Evolutionary conservation across 2,888 invertebrate genomes (phyloP).

Genomic region (Lobophora halterata): DNA sequence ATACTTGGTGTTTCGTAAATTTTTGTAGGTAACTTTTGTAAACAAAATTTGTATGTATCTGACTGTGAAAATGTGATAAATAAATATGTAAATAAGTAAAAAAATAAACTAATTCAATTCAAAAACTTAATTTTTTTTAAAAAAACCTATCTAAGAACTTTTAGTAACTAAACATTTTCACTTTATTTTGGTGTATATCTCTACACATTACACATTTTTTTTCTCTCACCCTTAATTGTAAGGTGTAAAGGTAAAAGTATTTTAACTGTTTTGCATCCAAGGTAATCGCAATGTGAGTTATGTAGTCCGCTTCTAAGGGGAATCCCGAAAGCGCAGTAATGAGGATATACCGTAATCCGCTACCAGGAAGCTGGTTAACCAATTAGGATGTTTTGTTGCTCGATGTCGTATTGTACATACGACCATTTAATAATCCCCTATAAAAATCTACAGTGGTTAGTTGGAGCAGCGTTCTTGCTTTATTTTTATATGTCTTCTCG

Average conservation of each 20-base stretch:
- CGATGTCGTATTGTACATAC: constrained; percentile 18
- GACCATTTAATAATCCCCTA: constrained; percentile 15
- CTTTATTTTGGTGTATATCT: too few species aligned
- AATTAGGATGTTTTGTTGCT: constrained; percentile 53
- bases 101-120: constrained; percentile 41
- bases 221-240: too few species aligned
- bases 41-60: constrained; percentile 54
- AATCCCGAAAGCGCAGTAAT: constrained; percentile 65
- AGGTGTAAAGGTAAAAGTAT: constrained; percentile 1
- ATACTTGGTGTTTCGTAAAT: too few species aligned
- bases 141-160: too few species aligned
- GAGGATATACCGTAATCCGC: constrained; percentile 59
- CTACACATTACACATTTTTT: too few species aligned
- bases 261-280: constrained; percentile 37
- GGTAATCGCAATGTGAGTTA: constrained; percentile 58
- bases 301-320: constrained; percentile 52
- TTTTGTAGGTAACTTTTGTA: constrained; percentile 42
- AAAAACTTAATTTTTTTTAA: too few species aligned
- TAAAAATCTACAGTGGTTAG: constrained; percentile 14
- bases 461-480: too few species aligned
- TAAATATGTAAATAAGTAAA: constrained; percentile 55
- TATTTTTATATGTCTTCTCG: too few species aligned
- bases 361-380: constrained; percentile 55
- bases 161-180: too few species aligned
- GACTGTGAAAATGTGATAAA: constrained; percentile 70